These are phyloP conservation scores for Caenorhabditis afra DNA, from an alignment of 2,888 invertebrate species.

Conservation along the genomic window DNA sequence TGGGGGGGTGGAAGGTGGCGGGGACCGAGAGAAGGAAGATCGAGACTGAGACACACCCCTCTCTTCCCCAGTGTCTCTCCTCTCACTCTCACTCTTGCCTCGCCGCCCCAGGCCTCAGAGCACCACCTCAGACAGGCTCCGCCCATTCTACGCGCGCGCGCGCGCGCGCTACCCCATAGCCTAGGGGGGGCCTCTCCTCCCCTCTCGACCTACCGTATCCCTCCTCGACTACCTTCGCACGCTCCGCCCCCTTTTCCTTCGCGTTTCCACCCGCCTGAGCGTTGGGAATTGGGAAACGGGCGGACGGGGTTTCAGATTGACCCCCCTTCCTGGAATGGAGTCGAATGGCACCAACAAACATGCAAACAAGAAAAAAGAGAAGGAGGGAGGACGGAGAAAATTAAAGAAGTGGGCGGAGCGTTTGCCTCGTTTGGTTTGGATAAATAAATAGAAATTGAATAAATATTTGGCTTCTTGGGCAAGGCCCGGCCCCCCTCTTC, in stretches of 20 bases:
- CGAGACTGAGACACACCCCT: no score
- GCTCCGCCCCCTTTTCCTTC: background rate
- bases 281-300: no score
- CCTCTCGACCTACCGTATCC: background rate
- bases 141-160: slow-evolving; percentile 12
- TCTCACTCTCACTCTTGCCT: background rate
- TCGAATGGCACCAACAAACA: no score
- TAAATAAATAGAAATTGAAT: slow-evolving; percentile 66
- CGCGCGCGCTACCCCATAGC: background rate
- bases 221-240: background rate
- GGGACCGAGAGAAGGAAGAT: slow-evolving; percentile 10
- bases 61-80: background rate
- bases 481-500: slow-evolving; percentile 40
- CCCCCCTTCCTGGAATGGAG: no score
- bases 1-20: background rate
- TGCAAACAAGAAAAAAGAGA: no score
- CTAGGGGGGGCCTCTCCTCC: no score
- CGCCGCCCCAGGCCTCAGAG: background rate
- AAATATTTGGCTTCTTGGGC: slow-evolving; percentile 65
- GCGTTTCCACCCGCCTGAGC: no score
- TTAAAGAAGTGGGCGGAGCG: slow-evolving; percentile 1
- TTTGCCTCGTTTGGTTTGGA: slow-evolving; percentile 38
- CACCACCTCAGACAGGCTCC: slow-evolving; percentile 15
- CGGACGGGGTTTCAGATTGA: no score
- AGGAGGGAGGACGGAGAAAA: no score